Conservation (phyloP, 2,113 vertebrate genomes). For the Oxygymnocypris stewartii region DNA sequence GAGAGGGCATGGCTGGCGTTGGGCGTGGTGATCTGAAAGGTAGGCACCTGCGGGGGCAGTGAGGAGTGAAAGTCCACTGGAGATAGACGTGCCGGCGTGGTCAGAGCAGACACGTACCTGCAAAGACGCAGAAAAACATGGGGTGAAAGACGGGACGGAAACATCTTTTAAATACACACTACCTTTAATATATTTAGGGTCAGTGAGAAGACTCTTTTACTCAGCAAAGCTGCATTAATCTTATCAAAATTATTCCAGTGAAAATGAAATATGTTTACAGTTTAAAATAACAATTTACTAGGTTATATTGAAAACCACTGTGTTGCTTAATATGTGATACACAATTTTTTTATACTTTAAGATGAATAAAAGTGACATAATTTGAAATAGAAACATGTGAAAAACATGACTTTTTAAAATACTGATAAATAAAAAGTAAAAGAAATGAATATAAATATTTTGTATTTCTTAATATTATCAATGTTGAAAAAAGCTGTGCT, state of each 20-base stretch:
- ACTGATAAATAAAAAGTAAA: too few species aligned
- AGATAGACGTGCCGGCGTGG: slow-evolving; percentile 93
- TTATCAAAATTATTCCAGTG: not conserved
- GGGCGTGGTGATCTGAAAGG: slow-evolving; percentile 96
- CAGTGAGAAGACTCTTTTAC: not conserved
- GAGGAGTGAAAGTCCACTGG: slow-evolving; percentile 95
- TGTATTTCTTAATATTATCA: too few species aligned
- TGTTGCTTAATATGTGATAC: too few species aligned
- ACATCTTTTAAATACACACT: not conserved
- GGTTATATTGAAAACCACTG: not conserved
- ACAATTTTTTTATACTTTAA: too few species aligned
- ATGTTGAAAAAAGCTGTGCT: too few species aligned
- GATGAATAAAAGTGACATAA: too few species aligned
- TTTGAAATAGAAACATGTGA: too few species aligned
- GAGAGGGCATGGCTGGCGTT: slow-evolving; percentile 90
- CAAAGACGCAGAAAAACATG: not conserved
- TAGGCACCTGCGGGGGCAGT: slow-evolving; percentile 89
- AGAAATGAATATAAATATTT: too few species aligned
- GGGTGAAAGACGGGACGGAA: not conserved
- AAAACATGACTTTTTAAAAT: too few species aligned
- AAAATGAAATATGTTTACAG: not conserved
- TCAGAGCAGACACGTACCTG: slow-evolving; percentile 96
- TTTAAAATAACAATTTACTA: not conserved
- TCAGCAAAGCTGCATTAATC: not conserved
- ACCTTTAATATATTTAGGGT: not conserved